Evolutionary conservation across 2,797 vertebrate species (phyloP).

Genomic region (Podarcis siculus): DNA sequence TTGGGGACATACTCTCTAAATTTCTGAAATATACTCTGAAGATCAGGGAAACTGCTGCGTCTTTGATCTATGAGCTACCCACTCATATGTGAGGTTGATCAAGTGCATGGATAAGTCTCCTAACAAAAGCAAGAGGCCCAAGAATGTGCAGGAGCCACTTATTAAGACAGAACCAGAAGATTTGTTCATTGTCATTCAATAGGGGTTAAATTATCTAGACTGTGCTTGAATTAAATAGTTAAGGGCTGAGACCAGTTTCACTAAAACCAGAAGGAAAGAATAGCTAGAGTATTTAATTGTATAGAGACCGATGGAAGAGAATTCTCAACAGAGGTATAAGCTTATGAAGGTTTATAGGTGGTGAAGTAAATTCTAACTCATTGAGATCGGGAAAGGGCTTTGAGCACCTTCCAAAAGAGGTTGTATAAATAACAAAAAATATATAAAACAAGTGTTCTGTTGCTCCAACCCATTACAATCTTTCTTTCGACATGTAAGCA

Average conservation of each 20-base stretch:
- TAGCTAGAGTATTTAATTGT: not conserved
- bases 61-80: not conserved
- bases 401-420: constrained; percentile 23
- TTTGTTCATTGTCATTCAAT: not conserved
- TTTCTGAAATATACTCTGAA: not conserved
- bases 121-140: not conserved
- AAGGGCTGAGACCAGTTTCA: not conserved
- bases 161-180: not conserved
- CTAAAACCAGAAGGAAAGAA: not conserved
- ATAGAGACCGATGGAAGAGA: not conserved
- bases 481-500: constrained; percentile 54
- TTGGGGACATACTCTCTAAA: not conserved
- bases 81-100: not conserved
- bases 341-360: not conserved
- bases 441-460: constrained; percentile 26
- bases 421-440: constrained; percentile 38
- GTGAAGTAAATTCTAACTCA: constrained; percentile 5
- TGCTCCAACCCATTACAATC: constrained; percentile 54
- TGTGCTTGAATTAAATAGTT: not conserved
- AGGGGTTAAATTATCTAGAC: not conserved
- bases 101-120: not conserved
- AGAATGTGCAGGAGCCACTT: not conserved
- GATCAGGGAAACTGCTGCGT: not conserved
- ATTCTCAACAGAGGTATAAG: not conserved
- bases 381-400: constrained; percentile 41